Evolutionary conservation across 2,888 invertebrate species (phyloP), one percentile per base, ranked within the genome.

Genomic region (Dryococelus australis): DNA sequence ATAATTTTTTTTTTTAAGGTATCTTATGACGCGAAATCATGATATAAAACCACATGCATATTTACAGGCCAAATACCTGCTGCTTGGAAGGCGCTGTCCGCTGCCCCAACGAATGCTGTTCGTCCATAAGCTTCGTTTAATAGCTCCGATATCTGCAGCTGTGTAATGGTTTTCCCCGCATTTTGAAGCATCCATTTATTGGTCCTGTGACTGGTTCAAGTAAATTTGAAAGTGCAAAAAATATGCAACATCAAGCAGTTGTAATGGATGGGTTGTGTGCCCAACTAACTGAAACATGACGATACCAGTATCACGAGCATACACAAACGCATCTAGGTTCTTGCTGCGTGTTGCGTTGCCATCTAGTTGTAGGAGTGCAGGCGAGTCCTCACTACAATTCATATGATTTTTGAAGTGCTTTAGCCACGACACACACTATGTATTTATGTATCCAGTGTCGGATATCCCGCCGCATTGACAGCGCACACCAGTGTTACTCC

Each of bases 381-480:
- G 47, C 47, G 47, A 47, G 12, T 47, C 9, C 47, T 47, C 47
- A 47, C 47, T 47, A 47, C 47, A 27, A 24, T 79, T 79, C 13
- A 79, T 24, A 87, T 88, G 79, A 87, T 89, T 91, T 91, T 92
- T 92, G 91, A 93, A 91, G 88, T 89, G 89, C 85, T 89, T 86
- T 20, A 93, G 93, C 91, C 90, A 91, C 90, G 86, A 10, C 87
- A 91, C 93, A 93, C 94, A 94, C 0, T 90, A 78, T 28, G 84
- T 24, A 53, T 87, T 87, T 35, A 87, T 87, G 81, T 51, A 87
- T 9, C 84, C 87, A 26, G 86, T 84, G 35, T 87, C 86, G 4
- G 84, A 86, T 4, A 87, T 81, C 35, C 86, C 20, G n/a, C 20
- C 26, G 35, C 79, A 85, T 47, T 86, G 79, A 84, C 87, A 65